phyloP scores from a whole-genome alignment of 2,113 vertebrate genomes.

The Zosterops borbonicus region DNA sequence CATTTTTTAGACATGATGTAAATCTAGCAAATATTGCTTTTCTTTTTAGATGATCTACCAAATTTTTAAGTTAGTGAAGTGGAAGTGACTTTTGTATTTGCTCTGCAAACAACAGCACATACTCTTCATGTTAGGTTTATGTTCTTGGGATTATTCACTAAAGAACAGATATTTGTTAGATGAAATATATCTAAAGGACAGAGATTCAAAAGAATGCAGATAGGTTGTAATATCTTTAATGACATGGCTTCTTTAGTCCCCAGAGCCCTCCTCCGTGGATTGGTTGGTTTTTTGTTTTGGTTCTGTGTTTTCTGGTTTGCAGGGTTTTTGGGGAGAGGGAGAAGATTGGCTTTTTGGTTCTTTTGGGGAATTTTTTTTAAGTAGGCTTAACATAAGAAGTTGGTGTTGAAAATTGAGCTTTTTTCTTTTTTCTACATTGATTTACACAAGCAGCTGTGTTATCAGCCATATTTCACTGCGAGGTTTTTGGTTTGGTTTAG shows the following conservation, averaged over 20 bases:
- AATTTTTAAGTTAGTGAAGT: background rate
- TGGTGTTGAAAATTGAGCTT: background rate
- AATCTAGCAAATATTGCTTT: background rate
- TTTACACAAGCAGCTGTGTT: background rate
- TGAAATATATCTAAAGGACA: background rate
- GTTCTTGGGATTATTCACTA: background rate
- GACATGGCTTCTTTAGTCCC: background rate
- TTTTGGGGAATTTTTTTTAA: background rate
- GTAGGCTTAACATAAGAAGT: background rate
- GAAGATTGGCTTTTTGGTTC: too few species aligned
- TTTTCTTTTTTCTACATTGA: background rate
- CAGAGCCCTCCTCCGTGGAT: background rate
- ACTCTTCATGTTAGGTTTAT: background rate
- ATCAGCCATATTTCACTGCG: background rate
- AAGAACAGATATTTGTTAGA: background rate
- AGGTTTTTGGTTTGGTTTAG: background rate
- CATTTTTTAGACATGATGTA: background rate
- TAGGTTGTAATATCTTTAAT: background rate
- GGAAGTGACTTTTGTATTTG: background rate
- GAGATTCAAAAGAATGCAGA: background rate
- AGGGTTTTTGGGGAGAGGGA: background rate
- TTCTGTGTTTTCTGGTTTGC: background rate
- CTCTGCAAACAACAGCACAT: background rate
- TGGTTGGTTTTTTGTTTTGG: background rate
- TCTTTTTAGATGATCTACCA: background rate